Base-by-base conservation (phyloP, 2,888 invertebrate species). In the Rhingia rostrata region DNA sequence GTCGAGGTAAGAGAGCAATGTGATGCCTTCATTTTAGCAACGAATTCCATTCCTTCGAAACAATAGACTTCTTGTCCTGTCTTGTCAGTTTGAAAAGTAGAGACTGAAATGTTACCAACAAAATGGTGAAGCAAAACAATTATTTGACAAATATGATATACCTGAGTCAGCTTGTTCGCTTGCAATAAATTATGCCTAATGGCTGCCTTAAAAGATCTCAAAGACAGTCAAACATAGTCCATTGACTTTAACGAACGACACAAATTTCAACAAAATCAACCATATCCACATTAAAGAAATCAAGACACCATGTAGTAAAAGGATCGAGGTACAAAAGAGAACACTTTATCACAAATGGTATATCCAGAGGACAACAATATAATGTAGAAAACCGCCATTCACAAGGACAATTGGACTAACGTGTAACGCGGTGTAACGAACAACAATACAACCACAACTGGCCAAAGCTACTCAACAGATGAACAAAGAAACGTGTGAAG, bases 351-450 rank as follows among this genome's bases (percentile, higher is more conserved):
- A 75, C 43, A 81, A 43, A 51, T 43, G 39, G 49, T 35, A 53
- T 58, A 70, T 70, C 39, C 53, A 70, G 53, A 22, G 7, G 33
- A 74, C 63, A 53, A 30, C 32, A 43, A 51, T 56, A 47, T 6
- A 4, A 37, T 33, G 56, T 6, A 37, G 51, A 35, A 12, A 54
- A 53, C 37, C 54, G 6, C 64, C 35, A 45, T 72, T 61, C 61
- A 61, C 9, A 14, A 47, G 37, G 54, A 56, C 73, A 64, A 47
- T 56, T 32, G 39, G 61, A 33, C 10, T 30, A 49, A 37, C 63
- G 49, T n/a, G 14, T 67, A 54, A 66, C 54, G 47, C 22, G 22
- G 35, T 37, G 33, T 56, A 69, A 74, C 49, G 61, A 64, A 64
- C 47, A 37, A 69, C 37, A 54, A 41, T 30, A 39, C 32, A 67